phyloP scores from a whole-genome alignment of 2,888 invertebrate species.

The Neoascia interrupta region DNA sequence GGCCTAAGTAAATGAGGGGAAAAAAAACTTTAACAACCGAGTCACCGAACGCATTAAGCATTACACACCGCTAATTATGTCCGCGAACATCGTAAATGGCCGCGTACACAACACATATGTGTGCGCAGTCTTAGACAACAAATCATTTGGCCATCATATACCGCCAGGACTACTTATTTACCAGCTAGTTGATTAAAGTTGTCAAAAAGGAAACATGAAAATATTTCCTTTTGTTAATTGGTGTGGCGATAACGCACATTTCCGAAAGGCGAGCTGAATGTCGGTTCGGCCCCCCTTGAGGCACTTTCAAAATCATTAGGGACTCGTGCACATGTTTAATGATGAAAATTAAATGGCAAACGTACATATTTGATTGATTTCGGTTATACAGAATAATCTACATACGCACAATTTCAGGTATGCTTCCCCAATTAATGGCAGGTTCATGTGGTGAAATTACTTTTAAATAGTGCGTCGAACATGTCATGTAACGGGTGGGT shows the following conservation, averaged over 20 bases:
- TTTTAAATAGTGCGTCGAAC: no score
- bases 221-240: conserved; percentile 41
- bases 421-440: no score
- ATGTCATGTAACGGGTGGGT: no score
- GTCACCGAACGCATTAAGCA: conserved; percentile 10
- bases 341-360: conserved; percentile 56
- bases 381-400: no score
- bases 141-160: conserved; percentile 27
- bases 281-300: conserved; percentile 4
- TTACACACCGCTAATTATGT: conserved; percentile 31
- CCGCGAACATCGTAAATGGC: conserved; percentile 30
- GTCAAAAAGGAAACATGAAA: conserved; percentile 42
- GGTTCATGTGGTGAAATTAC: no score
- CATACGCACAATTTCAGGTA: no score
- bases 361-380: no score
- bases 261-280: neutral
- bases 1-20: no score
- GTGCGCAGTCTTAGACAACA: conserved; percentile 33
- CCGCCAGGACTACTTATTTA: conserved; percentile 15
- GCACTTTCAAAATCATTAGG: conserved; percentile 52
- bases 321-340: conserved; percentile 51
- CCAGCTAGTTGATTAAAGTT: conserved; percentile 34
- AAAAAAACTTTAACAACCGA: neutral
- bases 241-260: conserved; percentile 21
- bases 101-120: neutral